Percentiles rank a stretch among this genome's conserved stretches.
Evolutionary conservation across 1,140 invertebrate species (phyloP).

Genomic region (Ceratina calcarata): DNA sequence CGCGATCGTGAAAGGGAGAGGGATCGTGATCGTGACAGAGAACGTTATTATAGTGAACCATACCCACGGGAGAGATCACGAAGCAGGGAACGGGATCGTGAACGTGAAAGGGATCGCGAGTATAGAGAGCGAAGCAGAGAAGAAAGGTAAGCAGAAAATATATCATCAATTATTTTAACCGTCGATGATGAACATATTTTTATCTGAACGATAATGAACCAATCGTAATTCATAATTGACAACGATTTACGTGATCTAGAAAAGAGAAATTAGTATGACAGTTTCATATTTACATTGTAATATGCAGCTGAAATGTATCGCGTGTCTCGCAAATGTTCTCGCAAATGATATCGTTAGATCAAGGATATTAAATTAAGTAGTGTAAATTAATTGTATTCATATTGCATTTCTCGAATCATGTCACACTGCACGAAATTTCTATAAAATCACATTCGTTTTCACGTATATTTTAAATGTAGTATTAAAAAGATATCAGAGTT

Average conservation of each 20-base stretch:
- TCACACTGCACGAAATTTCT: neutral
- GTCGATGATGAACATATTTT: constrained; percentile 9
- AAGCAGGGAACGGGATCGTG: constrained; percentile 86
- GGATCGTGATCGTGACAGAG: constrained; percentile 81
- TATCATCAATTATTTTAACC: constrained; percentile 47
- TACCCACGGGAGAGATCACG: constrained; percentile 82
- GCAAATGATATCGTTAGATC: constrained; percentile 1
- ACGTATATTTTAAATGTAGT: too few relatives aligned
- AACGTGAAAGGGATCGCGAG: constrained; percentile 86
- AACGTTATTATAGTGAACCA: constrained; percentile 78
- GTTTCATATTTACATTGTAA: constrained; percentile 20
- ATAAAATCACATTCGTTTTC: too few relatives aligned
- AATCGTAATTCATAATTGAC: constrained; percentile 7
- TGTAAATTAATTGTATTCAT: constrained; percentile 1
- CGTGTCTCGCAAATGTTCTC: neutral
- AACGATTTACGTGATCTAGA: neutral
- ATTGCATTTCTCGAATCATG: neutral
- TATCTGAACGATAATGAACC: constrained; percentile 13
- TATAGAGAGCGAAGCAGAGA: constrained; percentile 85
- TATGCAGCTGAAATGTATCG: constrained; percentile 1
- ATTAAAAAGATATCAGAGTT: too few relatives aligned
- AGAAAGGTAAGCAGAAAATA: constrained; percentile 84
- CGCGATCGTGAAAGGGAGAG: constrained; percentile 84
- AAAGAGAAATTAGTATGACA: neutral
- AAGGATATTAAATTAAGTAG: constrained; percentile 10